Evolutionary conservation across 2,113 vertebrate species (phyloP).

Genomic region (Cariama cristata): DNA sequence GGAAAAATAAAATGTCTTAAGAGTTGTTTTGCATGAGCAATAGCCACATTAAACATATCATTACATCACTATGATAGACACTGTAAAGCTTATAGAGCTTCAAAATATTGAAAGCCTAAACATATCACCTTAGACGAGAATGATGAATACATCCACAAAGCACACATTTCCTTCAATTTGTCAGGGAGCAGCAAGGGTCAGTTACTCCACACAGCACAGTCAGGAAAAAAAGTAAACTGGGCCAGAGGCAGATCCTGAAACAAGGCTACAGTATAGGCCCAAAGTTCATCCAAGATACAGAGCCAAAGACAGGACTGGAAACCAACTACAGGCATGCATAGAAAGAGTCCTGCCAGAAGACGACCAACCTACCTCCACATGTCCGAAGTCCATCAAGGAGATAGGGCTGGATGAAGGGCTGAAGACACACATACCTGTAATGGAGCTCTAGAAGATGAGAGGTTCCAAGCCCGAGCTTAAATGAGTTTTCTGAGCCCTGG

Average conservation of each 20-base stretch:
- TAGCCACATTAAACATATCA: not conserved
- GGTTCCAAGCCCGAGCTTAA: not conserved
- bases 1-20: not conserved
- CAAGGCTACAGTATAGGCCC: not conserved
- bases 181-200: not conserved
- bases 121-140: not conserved
- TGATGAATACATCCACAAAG: not conserved
- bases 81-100: not conserved
- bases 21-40: not conserved
- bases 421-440: fast-evolving
- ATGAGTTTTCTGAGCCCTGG: not conserved
- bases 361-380: fast-evolving
- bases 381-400: fast-evolving
- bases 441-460: fast-evolving
- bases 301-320: not conserved
- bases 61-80: not conserved
- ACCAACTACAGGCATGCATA: fast-evolving
- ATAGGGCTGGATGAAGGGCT: fast-evolving
- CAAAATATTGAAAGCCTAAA: not conserved
- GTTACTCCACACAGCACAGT: not conserved
- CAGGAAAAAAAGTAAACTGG: not conserved
- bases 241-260: not conserved
- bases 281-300: not conserved
- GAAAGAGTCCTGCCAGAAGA: fast-evolving
- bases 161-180: not conserved